Conservation (phyloP, 2,888 invertebrate genomes). For the Cerastis leucographa region DNA sequence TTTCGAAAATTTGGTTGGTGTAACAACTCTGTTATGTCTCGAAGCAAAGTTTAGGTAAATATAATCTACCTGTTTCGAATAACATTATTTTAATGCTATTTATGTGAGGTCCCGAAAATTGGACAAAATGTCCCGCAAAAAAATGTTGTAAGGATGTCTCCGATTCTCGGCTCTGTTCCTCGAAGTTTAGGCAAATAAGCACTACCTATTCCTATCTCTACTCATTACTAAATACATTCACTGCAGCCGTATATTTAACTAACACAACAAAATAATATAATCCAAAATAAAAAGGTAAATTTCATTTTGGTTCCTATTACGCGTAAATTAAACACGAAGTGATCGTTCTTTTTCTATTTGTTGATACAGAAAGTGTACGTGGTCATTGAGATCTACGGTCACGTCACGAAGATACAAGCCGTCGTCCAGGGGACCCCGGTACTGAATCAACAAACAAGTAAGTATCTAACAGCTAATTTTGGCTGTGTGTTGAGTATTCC, state of each 20-base stretch:
- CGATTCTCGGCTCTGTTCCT: no score
- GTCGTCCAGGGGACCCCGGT: conserved; percentile 86
- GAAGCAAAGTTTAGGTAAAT: no score
- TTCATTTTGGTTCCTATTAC: conserved; percentile 9
- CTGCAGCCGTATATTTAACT: background rate
- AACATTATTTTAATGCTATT: no score
- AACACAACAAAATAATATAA: background rate
- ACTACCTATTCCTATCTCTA: no score
- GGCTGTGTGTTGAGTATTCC: no score
- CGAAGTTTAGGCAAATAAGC: no score
- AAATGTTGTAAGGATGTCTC: no score
- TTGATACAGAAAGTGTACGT: conserved; percentile 93
- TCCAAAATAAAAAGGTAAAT: conserved; percentile 31
- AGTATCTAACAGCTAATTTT: background rate
- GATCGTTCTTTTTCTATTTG: conserved; percentile 69
- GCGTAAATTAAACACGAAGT: conserved; percentile 4
- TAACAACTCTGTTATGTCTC: no score
- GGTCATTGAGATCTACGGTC: conserved; percentile 95
- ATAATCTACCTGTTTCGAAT: no score
- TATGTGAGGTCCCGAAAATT: no score
- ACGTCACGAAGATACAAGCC: conserved; percentile 94
- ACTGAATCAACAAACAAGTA: conserved; percentile 74
- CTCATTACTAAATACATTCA: background rate
- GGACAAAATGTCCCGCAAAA: no score
- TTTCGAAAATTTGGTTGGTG: no score